Base-by-base conservation (phyloP, 2,888 invertebrate genomes). In the Callinectes sapidus region DNA sequence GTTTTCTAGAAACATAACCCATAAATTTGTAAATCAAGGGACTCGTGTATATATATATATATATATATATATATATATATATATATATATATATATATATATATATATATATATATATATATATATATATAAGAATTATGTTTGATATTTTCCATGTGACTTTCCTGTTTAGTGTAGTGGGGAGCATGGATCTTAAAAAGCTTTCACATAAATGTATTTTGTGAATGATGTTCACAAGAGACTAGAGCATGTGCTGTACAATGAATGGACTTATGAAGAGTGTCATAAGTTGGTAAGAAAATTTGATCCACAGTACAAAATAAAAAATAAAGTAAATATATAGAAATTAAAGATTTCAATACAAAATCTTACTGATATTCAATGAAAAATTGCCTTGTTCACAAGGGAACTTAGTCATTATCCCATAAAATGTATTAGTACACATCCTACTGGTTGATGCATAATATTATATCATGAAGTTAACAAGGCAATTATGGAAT, bases 61-160 rank as follows among this genome's bases (percentile, higher is more conserved):
- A 39, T 39, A 39, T 39, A 39, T 39, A 39, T 39, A 39, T 39
- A 39, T 39, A 39, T 81, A 32, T 35, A 61, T 81, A 66, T 85
- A 90, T 42, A 71, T 77, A 66, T 35, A 71, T 35, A 71, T n/a
- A 90, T 42, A 90, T 42, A 90, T 54, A 90, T 42, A 71, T 35
- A 66, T 23, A 90, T 42, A 71, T 71, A 71, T 90, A 71, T 71
- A 61, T 61, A 89, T 55, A 61, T 39, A 39, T 61, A 89, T 89
- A 87, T 42, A 87, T 42, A 87, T 18, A 39, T 39, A 39, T 39
- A 39, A 39, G 5, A 39, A 88, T 88, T 55, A 23, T 61, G 61
- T 61, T 23, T 6, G 18, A 61, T 61, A 61, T 61, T 61, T 61
- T 23, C 61, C 18, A 2, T 61, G 61, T 61, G 61, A 23, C 61